phyloP scores from a whole-genome alignment of 2,888 invertebrate genomes.

The Tubulanus polymorphus region DNA sequence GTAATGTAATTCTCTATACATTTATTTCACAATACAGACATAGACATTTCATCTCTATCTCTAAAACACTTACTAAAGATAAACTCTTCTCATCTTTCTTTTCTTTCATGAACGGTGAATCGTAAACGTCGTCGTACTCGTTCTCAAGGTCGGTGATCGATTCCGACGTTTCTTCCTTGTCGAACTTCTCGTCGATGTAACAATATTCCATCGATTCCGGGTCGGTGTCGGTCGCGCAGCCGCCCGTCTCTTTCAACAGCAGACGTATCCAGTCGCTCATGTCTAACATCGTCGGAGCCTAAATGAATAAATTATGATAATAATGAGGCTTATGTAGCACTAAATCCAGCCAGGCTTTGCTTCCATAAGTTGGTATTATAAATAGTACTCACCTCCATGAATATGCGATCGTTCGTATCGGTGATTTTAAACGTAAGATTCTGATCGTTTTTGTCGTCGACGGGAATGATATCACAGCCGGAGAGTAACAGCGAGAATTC shows the following conservation, averaged over 20 bases:
- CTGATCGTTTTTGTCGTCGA: not conserved
- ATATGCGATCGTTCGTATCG: not conserved
- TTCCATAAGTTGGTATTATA: no score
- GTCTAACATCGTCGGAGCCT: not conserved
- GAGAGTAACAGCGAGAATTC: not conserved
- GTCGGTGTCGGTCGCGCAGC: not conserved
- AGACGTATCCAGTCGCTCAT: not conserved
- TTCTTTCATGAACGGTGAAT: not conserved
- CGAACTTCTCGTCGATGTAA: conserved; percentile 1
- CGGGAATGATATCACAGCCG: conserved; percentile 1
- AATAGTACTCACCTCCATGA: not conserved
- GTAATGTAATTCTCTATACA: no score
- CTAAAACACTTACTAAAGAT: not conserved
- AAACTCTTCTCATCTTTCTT: not conserved
- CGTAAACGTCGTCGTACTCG: not conserved
- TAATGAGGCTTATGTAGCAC: no score
- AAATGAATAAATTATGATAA: no score
- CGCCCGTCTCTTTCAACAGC: not conserved
- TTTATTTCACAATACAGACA: no score
- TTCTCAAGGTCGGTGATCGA: not conserved
- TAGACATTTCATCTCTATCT: no score
- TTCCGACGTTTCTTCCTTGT: not conserved
- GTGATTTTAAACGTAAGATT: not conserved
- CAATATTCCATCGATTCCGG: not conserved
- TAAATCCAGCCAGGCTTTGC: no score